Base-by-base conservation (phyloP, 2,113 vertebrate species). In the Malurus melanocephalus region DNA sequence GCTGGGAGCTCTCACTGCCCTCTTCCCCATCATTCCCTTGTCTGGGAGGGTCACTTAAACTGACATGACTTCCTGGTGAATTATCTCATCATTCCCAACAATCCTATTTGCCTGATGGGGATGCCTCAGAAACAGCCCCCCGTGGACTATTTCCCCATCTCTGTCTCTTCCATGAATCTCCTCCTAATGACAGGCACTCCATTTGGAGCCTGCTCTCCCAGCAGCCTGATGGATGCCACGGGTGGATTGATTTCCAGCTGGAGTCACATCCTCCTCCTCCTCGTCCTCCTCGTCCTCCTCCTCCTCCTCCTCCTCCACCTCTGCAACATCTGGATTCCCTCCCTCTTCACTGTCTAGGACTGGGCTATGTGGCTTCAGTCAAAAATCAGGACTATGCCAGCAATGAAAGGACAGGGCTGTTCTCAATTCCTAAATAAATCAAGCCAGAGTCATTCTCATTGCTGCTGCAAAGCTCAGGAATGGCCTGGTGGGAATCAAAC, bases 61-160 rank as follows among this genome's bases (percentile, higher is more conserved):
- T 57, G 71, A 73, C 93, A 88, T 28, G 64, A 62, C 57, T 91
- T 80, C 88, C 74, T 55, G 90, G 88, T 87, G 88, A 95, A 96
- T 96, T 94, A 93, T 92, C 93, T 95, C 88, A 88, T 95, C 91
- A 87, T 88, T 94, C 87, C 64, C 80, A 89, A 53, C 82, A 83
- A 91, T 84, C 76, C 35, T 82, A 33, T 93, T 93, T 90, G 68
- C 79, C 84, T 78, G 87, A 85, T 82, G 91, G 85, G 55, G 51
- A 72, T 84, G 85, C 85, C 77, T 91, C 32, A n/a, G 68, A n/a
- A 96, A 95, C 62, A 76, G 90, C 56, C 90, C 95, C 93, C 93
- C 27, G 1, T 19, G 87, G 95, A 62, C 89, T 52, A 12, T 91
- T 94, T 62, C 49, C 81, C 59, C 69, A 61, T 80, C 45, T 64